A percentile compares a stretch with the other conserved stretches of the same genome.
Conservation (phyloP, 2,888 invertebrate species). For the Machimus rusticus region DNA sequence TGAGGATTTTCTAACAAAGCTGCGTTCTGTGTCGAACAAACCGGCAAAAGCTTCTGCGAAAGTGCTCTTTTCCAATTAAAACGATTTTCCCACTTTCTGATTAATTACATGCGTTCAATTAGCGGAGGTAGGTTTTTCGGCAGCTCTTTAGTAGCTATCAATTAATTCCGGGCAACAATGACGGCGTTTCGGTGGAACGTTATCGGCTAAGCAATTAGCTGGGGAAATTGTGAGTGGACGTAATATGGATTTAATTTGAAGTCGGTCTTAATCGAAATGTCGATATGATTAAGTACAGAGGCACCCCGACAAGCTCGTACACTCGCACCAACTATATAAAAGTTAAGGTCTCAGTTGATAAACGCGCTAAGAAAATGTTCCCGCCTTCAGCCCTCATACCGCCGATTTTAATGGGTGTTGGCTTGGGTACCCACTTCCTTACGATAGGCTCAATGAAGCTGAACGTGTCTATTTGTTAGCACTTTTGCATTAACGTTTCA, state of each 20-base stretch:
- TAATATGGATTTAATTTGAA: constrained; percentile 29
- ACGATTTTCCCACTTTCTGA: not conserved
- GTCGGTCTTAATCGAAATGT: constrained; percentile 12
- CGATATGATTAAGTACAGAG: not conserved
- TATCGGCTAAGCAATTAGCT: constrained; percentile 17
- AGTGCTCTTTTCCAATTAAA: not conserved
- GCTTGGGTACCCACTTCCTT: not conserved
- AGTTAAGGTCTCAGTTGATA: not conserved
- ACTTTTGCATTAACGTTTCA: constrained; percentile 27
- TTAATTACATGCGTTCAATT: constrained; percentile 11
- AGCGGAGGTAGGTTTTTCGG: not conserved
- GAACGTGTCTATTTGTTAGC: constrained; percentile 20
- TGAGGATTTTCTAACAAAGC: not conserved
- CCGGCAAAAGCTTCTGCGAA: not conserved
- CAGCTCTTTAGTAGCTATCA: not conserved
- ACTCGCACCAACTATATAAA: not conserved
- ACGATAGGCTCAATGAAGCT: not conserved
- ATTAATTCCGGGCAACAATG: not conserved
- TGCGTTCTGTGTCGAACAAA: not conserved
- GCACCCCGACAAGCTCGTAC: not conserved
- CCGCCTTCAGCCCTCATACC: not conserved
- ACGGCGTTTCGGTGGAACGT: not conserved
- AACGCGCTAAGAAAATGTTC: not conserved
- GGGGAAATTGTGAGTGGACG: not conserved
- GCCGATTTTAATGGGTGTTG: not conserved